Base-by-base conservation (phyloP, 2,797 vertebrate genomes). In the Micrastur ruficollis region DNA sequence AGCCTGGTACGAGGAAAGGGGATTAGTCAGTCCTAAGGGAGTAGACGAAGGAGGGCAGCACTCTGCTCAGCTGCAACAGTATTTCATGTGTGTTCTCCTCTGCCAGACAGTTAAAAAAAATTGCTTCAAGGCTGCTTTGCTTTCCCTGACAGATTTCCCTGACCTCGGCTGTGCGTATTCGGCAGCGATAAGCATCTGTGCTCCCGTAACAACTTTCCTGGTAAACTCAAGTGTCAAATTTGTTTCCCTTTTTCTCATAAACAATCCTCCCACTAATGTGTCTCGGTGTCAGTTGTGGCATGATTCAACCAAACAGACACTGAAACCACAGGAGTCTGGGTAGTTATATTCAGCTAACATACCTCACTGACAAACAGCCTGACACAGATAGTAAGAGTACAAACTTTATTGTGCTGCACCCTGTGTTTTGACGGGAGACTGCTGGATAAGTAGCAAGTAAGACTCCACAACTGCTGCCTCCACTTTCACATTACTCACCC, bases 241-340 rank as follows among this genome's bases (percentile, higher is more conserved):
- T 93, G 55, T 95, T 97, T 97, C 73, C n/a, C 25, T 74, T 91
- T 88, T 95, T 92, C 95, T 79, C 70, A 92, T 31, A 94, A 96
- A 97, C 94, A 96, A 79, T 65, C 88, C 78, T 95, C 94, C 95
- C 81, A 95, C 91, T 86, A 75, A 83, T 12, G 50, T 62, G 86
- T 82, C 34, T 80, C 1, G 1, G 59, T 84, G 92, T 90, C 95
- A 95, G 66, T 81, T 81, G 70, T 14, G 76, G 62, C 5, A 0
- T 82, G 86, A 94, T 72, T 93, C 91, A 93, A 94, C 65, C 66
- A 72, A 79, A 68, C 61, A 97, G 55, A 47, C 58, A 29, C 16
- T 11, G 52, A 70, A 92, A 84, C 55, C 90, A 70, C 34, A 52
- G 70, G 78, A 61, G 36, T 58, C 38, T 84, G 62, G 53, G 36